A percentile compares a stretch with the other conserved stretches of the same genome.
These are phyloP conservation scores for Indicator maculatus DNA, from an alignment of 2,113 vertebrate species.

Conservation along the genomic window DNA sequence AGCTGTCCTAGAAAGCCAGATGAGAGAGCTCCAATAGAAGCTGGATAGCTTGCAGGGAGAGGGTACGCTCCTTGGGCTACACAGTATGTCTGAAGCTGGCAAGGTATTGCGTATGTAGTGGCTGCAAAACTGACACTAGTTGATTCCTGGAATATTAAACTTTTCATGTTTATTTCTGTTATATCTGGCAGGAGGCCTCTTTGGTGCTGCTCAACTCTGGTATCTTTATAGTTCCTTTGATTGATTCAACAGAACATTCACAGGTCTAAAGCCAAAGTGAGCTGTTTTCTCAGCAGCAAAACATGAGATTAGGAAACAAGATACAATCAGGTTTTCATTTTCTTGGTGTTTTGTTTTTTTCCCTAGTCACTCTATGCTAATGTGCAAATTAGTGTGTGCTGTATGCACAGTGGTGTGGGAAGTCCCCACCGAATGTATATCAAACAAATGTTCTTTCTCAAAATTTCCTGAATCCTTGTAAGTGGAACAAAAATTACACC, in stretches of 20 bases:
- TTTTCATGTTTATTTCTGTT: constrained; percentile 70
- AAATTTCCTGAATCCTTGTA: not conserved
- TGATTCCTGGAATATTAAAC: constrained; percentile 65
- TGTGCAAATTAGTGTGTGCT: not conserved
- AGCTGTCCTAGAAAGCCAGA: not conserved
- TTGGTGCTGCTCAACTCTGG: constrained; percentile 32
- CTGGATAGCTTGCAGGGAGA: not conserved
- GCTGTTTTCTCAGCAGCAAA: constrained; percentile 24
- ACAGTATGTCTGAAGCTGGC: constrained; percentile 1
- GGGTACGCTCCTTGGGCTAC: not conserved
- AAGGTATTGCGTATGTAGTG: constrained; percentile 32
- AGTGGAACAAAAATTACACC: constrained; percentile 7
- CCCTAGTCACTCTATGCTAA: not conserved
- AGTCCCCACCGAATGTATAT: not conserved
- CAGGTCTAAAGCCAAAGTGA: constrained; percentile 34
- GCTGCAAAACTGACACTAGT: constrained; percentile 32
- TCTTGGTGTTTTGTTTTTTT: not conserved
- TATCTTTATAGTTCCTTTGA: constrained; percentile 64
- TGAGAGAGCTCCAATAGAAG: not conserved
- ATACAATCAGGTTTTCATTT: not conserved
- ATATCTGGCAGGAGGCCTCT: constrained; percentile 68
- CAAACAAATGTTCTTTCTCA: not conserved
- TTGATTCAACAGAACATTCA: constrained; percentile 66
- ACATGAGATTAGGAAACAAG: not conserved
- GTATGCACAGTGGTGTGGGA: fast-evolving